Conservation (phyloP, 2,888 invertebrate species). For the Xylota sylvarum region DNA sequence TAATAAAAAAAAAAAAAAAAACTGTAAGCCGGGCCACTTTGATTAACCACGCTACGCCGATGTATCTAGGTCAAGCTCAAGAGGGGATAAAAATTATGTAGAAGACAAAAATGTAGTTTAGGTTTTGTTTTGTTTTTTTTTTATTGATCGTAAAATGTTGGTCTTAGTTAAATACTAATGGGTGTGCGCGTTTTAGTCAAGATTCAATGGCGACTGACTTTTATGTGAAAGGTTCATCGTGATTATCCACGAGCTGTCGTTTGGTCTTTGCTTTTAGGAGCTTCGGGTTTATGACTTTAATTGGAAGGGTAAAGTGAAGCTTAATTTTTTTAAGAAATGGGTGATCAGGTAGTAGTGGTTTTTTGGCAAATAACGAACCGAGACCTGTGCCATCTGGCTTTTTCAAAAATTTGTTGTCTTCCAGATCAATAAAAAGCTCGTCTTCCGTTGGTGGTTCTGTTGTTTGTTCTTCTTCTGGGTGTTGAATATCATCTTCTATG, state of each 20-base stretch:
- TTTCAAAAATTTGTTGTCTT: not conserved
- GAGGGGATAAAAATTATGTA: constrained; percentile 27
- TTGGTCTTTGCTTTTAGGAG: not conserved
- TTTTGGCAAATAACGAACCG: not conserved
- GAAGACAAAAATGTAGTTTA: constrained; percentile 18
- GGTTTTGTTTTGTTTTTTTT: constrained; percentile 15
- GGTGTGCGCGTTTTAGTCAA: not conserved
- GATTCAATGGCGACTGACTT: not conserved
- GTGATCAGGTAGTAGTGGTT: not conserved
- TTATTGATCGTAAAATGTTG: constrained; percentile 29
- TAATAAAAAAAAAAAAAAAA: too few species aligned
- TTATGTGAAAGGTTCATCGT: not conserved
- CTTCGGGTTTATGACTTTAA: not conserved
- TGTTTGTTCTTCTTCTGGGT: not conserved
- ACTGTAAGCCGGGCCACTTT: constrained; percentile 34
- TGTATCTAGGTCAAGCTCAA: constrained; percentile 53
- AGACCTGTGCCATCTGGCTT: not conserved
- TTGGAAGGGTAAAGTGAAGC: not conserved
- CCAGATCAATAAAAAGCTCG: not conserved
- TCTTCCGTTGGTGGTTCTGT: not conserved
- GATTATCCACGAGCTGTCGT: too few species aligned
- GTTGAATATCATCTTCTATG: not conserved
- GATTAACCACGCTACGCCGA: not conserved
- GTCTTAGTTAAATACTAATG: not conserved
- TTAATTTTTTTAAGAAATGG: not conserved